Evolutionary conservation across 2,888 invertebrate species (phyloP), one percentile per base, ranked within the genome.

Genomic region (Sthenelais limicola): DNA sequence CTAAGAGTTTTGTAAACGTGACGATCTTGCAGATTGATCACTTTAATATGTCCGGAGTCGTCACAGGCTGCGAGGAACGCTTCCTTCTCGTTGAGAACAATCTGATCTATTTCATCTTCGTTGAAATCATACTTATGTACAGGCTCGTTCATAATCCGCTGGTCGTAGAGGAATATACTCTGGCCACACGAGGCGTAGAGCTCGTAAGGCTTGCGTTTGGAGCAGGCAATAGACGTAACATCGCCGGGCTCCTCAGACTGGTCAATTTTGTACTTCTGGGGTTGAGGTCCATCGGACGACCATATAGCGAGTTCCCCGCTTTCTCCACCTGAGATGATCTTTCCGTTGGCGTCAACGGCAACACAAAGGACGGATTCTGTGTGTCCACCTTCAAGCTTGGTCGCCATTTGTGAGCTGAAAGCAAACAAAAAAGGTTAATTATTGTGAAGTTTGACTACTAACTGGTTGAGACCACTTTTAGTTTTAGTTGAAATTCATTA

Each of bases 71-170:
- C 85, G 21, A 87, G 73, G 70, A 78, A 82, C 24, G 80, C 77
- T 71, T 86, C 87, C 48, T 84, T 82, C 15, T 82, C 81, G 74
- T 84, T 82, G 35, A 85, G 43, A 7, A 76, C 79, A 35, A 87
- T 78, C 72, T 86, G 84, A 72, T 85, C 86, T 1, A 87, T 80
- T 72, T 86, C 86, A 18, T 87, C 86, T 52, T 82, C 82, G 68
- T 85, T 85, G 35, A 78, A 80, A 30, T 78, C 75, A 68, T 80
- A 82, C 30, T 33, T 73, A 66, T 80, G 79, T 9, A 82, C 43
- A 0, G 82, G 80, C 4, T 73, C 73, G 9, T 75, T 69, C 12
- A 83, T 76, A n/a, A 81, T 79, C 21, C 80, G 75, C 21, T 68
- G 38, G 7, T 85, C 83, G 69, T 81, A 82, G 9, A 79, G 67